phyloP scores from a whole-genome alignment of 2,113 vertebrate species.

The Hypanus sabinus region DNA sequence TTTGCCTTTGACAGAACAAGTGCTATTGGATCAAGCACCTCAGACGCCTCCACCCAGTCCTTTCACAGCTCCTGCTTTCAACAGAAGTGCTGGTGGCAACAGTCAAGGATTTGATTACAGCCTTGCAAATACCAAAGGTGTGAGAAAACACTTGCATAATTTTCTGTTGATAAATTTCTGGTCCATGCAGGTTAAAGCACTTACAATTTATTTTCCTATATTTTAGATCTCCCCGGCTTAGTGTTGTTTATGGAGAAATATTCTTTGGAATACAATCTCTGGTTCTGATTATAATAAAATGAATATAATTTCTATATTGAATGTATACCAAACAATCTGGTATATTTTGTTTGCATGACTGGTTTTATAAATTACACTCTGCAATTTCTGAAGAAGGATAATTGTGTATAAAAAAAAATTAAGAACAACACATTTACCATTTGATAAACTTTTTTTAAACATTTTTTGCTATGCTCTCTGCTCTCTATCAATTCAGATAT shows the following conservation, averaged over 20 bases:
- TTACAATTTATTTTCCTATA: neutral
- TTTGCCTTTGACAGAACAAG: constrained; percentile 72
- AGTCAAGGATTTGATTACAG: constrained; percentile 95
- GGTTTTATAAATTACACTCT: neutral
- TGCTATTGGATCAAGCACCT: constrained; percentile 75
- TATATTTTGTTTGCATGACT: neutral
- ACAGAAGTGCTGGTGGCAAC: constrained; percentile 68
- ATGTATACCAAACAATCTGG: too few relatives aligned
- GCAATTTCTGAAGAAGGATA: neutral
- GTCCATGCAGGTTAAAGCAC: neutral
- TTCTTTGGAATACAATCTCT: neutral
- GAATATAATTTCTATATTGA: neutral
- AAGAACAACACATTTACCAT: neutral
- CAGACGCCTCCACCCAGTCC: constrained; percentile 95
- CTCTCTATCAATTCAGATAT: neutral
- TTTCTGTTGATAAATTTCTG: neutral
- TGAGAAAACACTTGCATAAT: constrained; percentile 41
- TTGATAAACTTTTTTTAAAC: neutral
- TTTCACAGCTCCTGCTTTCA: constrained; percentile 90
- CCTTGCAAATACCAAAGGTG: constrained; percentile 96
- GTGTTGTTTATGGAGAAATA: neutral
- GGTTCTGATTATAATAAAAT: neutral
- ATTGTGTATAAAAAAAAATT: too few relatives aligned
- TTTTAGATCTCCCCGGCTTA: neutral
- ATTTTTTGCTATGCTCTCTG: neutral